A percentile compares a stretch with the other conserved stretches of the same genome.
Evolutionary conservation across 2,113 vertebrate genomes (phyloP).

Genomic region (Corythoichthys haematopterus): DNA sequence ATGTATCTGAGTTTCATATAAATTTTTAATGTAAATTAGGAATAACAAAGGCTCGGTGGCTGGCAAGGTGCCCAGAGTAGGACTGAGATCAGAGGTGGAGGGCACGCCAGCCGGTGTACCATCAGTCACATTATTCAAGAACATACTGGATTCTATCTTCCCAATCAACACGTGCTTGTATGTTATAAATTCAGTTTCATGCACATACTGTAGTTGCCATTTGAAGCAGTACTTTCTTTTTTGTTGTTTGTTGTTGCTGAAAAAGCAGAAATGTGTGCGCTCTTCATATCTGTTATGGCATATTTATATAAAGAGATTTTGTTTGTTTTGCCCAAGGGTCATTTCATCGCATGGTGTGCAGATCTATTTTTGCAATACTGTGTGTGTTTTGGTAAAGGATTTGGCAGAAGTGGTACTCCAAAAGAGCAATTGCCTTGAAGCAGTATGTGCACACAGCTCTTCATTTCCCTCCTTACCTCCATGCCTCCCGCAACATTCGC

Average conservation of each 20-base stretch:
- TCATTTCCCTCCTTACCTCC: conserved; percentile 34
- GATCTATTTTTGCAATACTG: conserved; percentile 21
- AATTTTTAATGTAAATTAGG: conserved; percentile 40
- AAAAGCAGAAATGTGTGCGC: conserved; percentile 1
- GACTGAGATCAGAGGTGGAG: conserved; percentile 18
- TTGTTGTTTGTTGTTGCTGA: too few species aligned
- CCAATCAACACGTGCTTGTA: not conserved
- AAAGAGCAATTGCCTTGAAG: conserved; percentile 58
- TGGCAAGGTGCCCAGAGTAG: conserved; percentile 30
- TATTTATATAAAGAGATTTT: conserved; percentile 13
- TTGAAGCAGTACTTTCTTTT: not conserved
- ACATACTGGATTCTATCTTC: not conserved
- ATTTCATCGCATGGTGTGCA: conserved; percentile 1
- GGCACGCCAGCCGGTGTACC: conserved; percentile 7
- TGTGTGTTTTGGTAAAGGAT: conserved; percentile 35
- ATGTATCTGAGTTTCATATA: conserved; percentile 5
- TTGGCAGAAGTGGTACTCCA: conserved; percentile 38
- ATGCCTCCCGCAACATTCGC: conserved; percentile 40
- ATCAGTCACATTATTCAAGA: not conserved
- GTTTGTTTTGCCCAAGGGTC: conserved; percentile 30
- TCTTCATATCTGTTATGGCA: not conserved
- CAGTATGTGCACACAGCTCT: conserved; percentile 45
- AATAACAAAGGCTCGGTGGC: conserved; percentile 41
- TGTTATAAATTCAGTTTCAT: not conserved
- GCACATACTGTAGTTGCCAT: not conserved